phyloP scores from a whole-genome alignment of 1,140 invertebrate genomes.

The Lordiphosa clarofinis region DNA sequence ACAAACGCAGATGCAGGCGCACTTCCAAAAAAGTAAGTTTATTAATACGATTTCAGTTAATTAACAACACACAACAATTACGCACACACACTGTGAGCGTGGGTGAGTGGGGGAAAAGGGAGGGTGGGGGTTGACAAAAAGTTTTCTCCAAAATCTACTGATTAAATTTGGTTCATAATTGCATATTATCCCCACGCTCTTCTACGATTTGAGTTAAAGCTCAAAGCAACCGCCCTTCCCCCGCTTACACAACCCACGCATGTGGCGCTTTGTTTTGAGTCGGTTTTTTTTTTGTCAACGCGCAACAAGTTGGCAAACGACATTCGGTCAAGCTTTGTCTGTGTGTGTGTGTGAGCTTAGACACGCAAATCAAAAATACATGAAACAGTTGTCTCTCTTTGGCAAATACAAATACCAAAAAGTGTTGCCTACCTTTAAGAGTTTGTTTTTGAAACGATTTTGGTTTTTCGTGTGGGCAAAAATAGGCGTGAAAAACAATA shows the following conservation, averaged over 20 bases:
- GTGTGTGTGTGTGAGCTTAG: slow-evolving; percentile 7
- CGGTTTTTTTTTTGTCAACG: slow-evolving; percentile 47
- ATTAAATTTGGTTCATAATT: no score
- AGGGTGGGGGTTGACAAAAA: not conserved
- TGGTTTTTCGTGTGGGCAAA: no score
- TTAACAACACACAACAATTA: slow-evolving; percentile 70
- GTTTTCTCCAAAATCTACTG: not conserved
- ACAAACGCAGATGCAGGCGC: slow-evolving; percentile 9
- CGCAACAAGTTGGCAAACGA: slow-evolving; percentile 57
- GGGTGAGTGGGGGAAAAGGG: slow-evolving; percentile 1
- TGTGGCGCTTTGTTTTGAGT: slow-evolving; percentile 62
- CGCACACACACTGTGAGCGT: not conserved
- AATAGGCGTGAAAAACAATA: no score
- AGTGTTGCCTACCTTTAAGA: slow-evolving; percentile 58
- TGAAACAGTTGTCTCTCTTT: slow-evolving; percentile 16
- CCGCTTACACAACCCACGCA: slow-evolving; percentile 36
- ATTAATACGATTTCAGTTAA: slow-evolving; percentile 74
- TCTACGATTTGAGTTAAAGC: no score
- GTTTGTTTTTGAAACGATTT: not conserved
- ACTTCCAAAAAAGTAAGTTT: slow-evolving; percentile 56
- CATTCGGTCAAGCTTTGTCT: slow-evolving; percentile 11
- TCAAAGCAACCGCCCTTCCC: slow-evolving; percentile 9
- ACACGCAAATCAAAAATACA: slow-evolving; percentile 38
- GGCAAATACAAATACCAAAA: slow-evolving; percentile 26
- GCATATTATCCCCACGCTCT: no score